Evolutionary conservation across 2,113 vertebrate species (phyloP).

Genomic region (Vulpes vulpes): DNA sequence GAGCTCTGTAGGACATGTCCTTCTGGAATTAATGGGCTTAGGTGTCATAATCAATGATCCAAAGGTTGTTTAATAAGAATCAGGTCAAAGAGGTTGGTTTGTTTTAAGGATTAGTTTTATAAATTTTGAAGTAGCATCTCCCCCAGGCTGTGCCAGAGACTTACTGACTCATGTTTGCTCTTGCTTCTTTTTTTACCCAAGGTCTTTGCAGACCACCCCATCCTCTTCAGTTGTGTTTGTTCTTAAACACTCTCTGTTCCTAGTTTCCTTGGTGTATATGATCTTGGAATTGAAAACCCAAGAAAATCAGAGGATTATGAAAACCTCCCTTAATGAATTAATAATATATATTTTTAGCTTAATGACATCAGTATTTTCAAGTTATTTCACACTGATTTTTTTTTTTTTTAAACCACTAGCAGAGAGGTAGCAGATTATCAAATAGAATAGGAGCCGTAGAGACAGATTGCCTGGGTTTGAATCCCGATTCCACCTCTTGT

Average conservation of each 20-base stretch:
- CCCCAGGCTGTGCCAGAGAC: neutral
- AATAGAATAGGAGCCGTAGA: neutral
- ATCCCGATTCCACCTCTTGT: neutral
- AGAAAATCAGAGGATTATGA: slow-evolving; percentile 43
- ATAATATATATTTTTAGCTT: neutral
- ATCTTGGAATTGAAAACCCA: neutral
- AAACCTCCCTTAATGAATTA: neutral
- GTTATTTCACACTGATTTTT: neutral
- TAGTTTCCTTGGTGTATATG: neutral
- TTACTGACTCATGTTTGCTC: neutral
- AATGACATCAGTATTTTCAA: neutral
- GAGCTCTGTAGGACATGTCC: neutral
- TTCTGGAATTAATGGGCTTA: slow-evolving; percentile 6
- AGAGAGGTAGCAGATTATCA: neutral
- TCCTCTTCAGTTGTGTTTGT: neutral
- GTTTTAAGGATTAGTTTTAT: slow-evolving; percentile 15
- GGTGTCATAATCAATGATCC: neutral
- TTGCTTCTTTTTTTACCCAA: neutral
- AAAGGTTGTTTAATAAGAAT: slow-evolving; percentile 22
- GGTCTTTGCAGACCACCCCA: neutral
- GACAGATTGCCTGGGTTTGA: neutral
- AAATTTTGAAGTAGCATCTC: neutral
- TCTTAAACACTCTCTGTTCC: neutral
- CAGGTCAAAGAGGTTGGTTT: slow-evolving; percentile 2
- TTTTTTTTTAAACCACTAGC: neutral